These are phyloP conservation scores for Heteromormyrus szaboi DNA, from an alignment of 2,797 vertebrate genomes.

Conservation along the genomic window DNA sequence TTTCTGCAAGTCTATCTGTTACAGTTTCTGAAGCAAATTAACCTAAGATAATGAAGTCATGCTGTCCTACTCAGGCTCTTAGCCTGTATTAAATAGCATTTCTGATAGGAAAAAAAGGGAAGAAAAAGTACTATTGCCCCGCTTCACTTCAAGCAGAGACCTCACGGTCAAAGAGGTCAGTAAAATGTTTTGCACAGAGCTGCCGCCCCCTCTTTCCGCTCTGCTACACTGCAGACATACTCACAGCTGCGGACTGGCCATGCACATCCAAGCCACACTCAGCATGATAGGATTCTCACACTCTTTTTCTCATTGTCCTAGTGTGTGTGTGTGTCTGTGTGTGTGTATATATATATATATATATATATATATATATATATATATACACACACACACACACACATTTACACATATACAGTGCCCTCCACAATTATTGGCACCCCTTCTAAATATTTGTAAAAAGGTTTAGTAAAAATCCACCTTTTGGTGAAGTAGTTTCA, in stretches of 20 bases:
- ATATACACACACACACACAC: too few species aligned
- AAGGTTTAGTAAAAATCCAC: too few species aligned
- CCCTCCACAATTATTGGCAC: too few species aligned
- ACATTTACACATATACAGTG: too few species aligned
- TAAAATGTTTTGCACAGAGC: not conserved
- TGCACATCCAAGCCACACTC: not conserved
- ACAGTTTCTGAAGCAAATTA: not conserved
- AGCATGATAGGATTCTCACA: not conserved
- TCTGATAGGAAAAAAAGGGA: not conserved
- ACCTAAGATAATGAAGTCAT: conserved; percentile 1
- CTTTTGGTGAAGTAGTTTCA: too few species aligned
- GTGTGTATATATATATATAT: too few species aligned
- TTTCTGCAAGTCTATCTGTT: not conserved
- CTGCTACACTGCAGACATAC: not conserved
- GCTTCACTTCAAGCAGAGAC: not conserved
- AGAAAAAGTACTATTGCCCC: not conserved
- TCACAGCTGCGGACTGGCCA: not conserved
- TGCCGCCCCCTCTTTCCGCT: not conserved
- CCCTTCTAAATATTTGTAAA: too few species aligned
- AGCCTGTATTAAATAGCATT: not conserved
- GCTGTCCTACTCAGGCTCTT: not conserved
- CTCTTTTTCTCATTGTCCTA: not conserved
- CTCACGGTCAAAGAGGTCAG: not conserved
- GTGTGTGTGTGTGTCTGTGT: not conserved
- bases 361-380: not conserved